A percentile compares a stretch with the other conserved stretches of the same genome.
phyloP scores from a whole-genome alignment of 1,140 invertebrate genomes.

The Habropoda laboriosa region DNA sequence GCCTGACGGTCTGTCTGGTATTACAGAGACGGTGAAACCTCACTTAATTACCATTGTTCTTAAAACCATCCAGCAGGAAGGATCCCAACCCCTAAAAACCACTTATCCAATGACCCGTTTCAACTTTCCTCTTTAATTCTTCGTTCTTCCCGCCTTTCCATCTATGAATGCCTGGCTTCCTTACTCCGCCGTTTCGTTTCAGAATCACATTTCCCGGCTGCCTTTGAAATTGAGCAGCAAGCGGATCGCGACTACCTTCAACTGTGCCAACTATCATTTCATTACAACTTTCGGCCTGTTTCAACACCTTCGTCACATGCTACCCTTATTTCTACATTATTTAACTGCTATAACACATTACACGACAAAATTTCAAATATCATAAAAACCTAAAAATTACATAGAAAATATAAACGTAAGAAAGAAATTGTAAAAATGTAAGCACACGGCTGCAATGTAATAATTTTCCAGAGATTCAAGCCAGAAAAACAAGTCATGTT shows the following conservation, averaged over 20 bases:
- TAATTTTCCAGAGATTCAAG: too few relatives aligned
- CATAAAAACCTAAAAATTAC: too few relatives aligned
- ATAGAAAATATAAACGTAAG: too few relatives aligned
- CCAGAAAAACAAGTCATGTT: too few relatives aligned
- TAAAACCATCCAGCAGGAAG: background rate
- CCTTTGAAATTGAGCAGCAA: background rate
- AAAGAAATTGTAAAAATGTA: too few relatives aligned
- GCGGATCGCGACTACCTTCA: background rate
- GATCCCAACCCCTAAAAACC: background rate
- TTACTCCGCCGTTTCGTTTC: too few relatives aligned
- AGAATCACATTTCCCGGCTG: background rate
- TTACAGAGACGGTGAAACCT: background rate
- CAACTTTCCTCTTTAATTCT: slow-evolving; percentile 4
- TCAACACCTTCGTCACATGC: too few relatives aligned
- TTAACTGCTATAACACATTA: too few relatives aligned
- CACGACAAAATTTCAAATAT: too few relatives aligned
- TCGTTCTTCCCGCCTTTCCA: background rate
- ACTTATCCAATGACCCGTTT: slow-evolving; percentile 3
- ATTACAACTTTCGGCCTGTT: too few relatives aligned
- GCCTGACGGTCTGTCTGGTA: background rate
- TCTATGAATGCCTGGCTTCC: background rate
- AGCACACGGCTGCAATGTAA: too few relatives aligned
- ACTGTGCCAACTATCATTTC: background rate
- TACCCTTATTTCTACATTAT: too few relatives aligned
- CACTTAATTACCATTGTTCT: slow-evolving; percentile 18